Conservation (phyloP, 2,113 vertebrate genomes). For the Noturus placidus region DNA sequence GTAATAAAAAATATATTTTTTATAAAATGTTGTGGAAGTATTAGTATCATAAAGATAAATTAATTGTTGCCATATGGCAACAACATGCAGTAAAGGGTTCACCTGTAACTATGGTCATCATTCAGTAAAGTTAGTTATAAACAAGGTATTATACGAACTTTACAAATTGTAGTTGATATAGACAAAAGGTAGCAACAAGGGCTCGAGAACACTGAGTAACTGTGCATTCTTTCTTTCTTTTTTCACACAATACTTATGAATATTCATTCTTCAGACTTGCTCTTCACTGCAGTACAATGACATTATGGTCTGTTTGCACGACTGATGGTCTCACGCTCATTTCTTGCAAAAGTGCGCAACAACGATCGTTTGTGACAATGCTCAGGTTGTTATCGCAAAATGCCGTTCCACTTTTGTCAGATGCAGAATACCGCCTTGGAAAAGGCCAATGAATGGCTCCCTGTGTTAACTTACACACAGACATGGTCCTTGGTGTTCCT, state of each 20-base stretch:
- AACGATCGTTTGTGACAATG: slow-evolving; percentile 41
- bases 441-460: slow-evolving; percentile 43
- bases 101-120: neutral
- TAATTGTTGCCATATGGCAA: too few species aligned
- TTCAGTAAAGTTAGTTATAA: neutral
- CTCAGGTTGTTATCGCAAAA: slow-evolving; percentile 56
- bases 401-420: slow-evolving; percentile 49
- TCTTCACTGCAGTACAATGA: neutral
- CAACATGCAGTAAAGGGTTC: too few species aligned
- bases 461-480: slow-evolving; percentile 44
- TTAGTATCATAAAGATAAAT: too few species aligned
- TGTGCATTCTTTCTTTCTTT: neutral
- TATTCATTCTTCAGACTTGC: slow-evolving; percentile 10
- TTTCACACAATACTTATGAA: neutral
- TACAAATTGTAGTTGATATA: neutral
- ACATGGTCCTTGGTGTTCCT: slow-evolving; percentile 30
- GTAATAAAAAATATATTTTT: too few species aligned
- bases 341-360: slow-evolving; percentile 42
- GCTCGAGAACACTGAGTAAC: neutral
- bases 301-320: slow-evolving; percentile 43
- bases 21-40: too few species aligned
- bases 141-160: neutral
- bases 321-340: slow-evolving; percentile 38
- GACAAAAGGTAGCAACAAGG: neutral
- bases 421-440: slow-evolving; percentile 47